Evolutionary conservation across 1,140 invertebrate species (phyloP).

Genomic region (Listronotus bonariensis): DNA sequence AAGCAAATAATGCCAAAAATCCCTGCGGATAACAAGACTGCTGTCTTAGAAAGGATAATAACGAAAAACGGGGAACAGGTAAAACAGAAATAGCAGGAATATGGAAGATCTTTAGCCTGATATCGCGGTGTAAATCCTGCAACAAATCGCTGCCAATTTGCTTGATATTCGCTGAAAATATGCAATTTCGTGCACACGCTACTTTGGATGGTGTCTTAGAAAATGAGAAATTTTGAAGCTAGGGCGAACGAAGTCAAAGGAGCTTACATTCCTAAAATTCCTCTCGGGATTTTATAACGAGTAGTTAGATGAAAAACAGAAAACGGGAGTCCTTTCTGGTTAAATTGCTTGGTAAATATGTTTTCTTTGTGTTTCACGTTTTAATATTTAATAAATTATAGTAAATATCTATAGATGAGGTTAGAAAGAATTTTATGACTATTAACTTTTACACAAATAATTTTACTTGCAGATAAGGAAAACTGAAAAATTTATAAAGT

Average conservation of each 20-base stretch:
- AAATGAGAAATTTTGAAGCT: conserved; percentile 9
- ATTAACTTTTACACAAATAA: too few species aligned
- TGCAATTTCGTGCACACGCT: conserved; percentile 17
- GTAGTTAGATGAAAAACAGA: neutral
- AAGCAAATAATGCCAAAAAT: conserved; percentile 19
- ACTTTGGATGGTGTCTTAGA: conserved; percentile 3
- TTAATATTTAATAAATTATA: too few species aligned
- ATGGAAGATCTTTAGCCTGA: conserved; percentile 9
- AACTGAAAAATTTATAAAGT: too few species aligned
- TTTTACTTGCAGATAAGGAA: too few species aligned
- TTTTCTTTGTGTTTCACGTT: too few species aligned
- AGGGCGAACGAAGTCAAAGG: neutral
- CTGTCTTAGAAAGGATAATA: conserved; percentile 21
- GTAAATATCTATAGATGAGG: too few species aligned
- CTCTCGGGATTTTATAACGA: conserved; percentile 16
- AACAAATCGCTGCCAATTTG: conserved; percentile 15
- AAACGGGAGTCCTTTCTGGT: too few species aligned
- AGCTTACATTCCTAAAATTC: neutral
- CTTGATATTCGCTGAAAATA: conserved; percentile 9
- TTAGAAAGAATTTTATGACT: too few species aligned
- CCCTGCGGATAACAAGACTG: conserved; percentile 20
- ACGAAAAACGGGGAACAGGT: conserved; percentile 22
- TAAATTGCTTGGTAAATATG: too few species aligned
- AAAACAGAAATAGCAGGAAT: conserved; percentile 8
- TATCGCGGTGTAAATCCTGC: conserved; percentile 8